These are phyloP conservation scores for Drosophila jambulina DNA, from an alignment of 1,140 invertebrate genomes.

Conservation along the genomic window DNA sequence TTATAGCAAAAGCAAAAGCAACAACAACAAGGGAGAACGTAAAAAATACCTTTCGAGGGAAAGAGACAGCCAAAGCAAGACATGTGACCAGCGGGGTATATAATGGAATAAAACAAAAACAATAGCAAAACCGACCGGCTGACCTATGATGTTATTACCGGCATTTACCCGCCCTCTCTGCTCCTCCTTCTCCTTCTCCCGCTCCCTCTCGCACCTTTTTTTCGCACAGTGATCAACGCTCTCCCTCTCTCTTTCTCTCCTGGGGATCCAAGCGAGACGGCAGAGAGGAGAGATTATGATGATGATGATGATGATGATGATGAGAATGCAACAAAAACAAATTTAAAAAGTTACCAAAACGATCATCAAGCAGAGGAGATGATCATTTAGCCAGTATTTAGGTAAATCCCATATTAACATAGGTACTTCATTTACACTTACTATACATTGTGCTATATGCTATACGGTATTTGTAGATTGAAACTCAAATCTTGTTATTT, in stretches of 20 bases:
- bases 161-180: constrained; percentile 21
- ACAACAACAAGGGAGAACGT: constrained; percentile 18
- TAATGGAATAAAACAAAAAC: constrained; percentile 14
- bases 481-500: neutral
- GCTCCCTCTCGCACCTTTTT: neutral
- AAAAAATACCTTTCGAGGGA: constrained; percentile 52
- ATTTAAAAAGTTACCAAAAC: constrained; percentile 15
- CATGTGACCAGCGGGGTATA: constrained; percentile 46
- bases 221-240: constrained; percentile 8
- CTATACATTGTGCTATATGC: neutral
- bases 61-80: constrained; percentile 14
- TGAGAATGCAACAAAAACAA: constrained; percentile 21
- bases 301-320: constrained; percentile 12
- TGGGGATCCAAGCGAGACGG: constrained; percentile 61
- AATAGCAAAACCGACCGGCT: constrained; percentile 52
- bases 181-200: neutral
- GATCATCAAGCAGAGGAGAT: neutral
- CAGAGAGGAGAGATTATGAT: neutral
- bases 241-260: constrained; percentile 19
- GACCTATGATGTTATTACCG: constrained; percentile 78
- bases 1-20: constrained; percentile 19
- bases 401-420: constrained; percentile 2
- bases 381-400: neutral
- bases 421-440: constrained; percentile 1
- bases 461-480: neutral